These are phyloP conservation scores for Laodelphax striatellus DNA, from an alignment of 1,140 invertebrate genomes.

Conservation along the genomic window DNA sequence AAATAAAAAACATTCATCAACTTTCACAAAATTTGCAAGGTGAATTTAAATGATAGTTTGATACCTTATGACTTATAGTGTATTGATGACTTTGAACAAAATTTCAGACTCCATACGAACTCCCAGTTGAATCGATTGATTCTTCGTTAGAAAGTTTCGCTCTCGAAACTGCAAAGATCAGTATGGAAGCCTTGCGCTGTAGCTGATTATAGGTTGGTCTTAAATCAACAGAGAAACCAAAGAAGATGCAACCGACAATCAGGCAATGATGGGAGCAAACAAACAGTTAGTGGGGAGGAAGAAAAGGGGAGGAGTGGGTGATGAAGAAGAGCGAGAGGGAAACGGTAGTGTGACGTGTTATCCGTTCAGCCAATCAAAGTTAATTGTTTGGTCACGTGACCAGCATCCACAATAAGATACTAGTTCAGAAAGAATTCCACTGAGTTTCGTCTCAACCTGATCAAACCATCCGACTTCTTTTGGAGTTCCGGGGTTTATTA, in stretches of 20 bases:
- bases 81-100: too few relatives aligned
- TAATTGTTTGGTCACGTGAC: slow-evolving; percentile 2
- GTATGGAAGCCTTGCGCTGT: neutral
- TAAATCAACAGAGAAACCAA: neutral
- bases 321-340: neutral
- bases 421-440: too few relatives aligned
- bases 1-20: neutral
- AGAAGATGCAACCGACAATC: neutral
- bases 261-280: neutral
- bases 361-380: slow-evolving; percentile 1
- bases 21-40: too few relatives aligned
- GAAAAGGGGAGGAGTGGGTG: too few relatives aligned
- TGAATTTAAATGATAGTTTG: too few relatives aligned
- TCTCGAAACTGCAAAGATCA: neutral
- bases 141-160: too few relatives aligned
- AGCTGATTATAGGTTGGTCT: neutral
- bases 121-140: too few relatives aligned
- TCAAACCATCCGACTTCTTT: too few relatives aligned
- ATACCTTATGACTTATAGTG: too few relatives aligned
- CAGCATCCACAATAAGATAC: neutral
- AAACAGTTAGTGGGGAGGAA: neutral
- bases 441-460: too few relatives aligned
- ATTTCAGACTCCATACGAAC: too few relatives aligned
- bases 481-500: too few relatives aligned
- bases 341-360: neutral